Evolutionary conservation across 2,113 vertebrate genomes (phyloP), one percentile per base, ranked within the genome.

Genomic region (Centrocercus urophasianus): DNA sequence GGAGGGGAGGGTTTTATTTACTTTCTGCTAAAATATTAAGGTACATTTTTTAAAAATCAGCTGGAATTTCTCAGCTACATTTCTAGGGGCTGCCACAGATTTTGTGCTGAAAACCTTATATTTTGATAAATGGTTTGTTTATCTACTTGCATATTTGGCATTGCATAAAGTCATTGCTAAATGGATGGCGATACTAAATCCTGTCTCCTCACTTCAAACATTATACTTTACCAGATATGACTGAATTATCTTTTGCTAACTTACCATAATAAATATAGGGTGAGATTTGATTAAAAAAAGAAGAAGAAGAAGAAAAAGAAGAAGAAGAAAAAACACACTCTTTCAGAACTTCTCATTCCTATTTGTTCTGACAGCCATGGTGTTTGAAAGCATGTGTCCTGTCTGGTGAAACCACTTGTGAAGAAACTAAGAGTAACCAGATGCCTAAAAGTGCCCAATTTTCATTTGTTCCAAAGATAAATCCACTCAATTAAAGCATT

Each of bases 101-200:
- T 90, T 86, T 92, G 4, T 80, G 27, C 42, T 54, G 25, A 30
- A 77, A 86, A 78, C 2, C 4, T 76, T 86, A 3, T 61, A 57
- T 60, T 22, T 52, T 80, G 72, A 92, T 73, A 77, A 88, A 92
- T 56, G 76, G 24, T 80, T 92, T 94, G 67, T 84, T 86, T 92
- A 90, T 78, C 65, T 95, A 10, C 85, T 90, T 95, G 59, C 40
- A 63, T 90, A 90, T 90, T 77, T 94, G 73, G 38, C 83, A 86
- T 76, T 63, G 75, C 65, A 56, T 2, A 10, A 7, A 81, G 73
- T 36, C 76, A 86, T 86, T 73, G 50, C 50, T 88, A 84, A 88
- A 83, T 92, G 83, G 45, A 76, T 70, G 13, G 18, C n/a, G 38
- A 42, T 56, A 54, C 11, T 92, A 93, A 86, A 86, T 78, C 60